These are phyloP conservation scores for Bombus ignitus DNA, from an alignment of 1,140 invertebrate genomes.

Conservation along the genomic window DNA sequence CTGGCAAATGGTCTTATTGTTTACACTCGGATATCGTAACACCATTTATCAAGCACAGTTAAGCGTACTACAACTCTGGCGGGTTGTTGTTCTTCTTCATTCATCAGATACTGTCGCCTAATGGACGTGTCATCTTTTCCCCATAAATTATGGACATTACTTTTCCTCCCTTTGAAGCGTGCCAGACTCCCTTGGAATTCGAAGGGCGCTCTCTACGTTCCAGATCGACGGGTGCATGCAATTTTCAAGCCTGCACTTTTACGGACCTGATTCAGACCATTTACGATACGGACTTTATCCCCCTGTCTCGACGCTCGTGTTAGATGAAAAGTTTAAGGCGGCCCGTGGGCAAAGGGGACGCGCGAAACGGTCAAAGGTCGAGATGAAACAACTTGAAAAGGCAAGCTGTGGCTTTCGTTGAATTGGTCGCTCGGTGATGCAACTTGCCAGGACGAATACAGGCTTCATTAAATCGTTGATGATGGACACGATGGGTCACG, in stretches of 20 bases:
- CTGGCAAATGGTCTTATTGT: no score
- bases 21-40: no score
- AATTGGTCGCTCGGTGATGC: neutral
- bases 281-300: conserved; percentile 44
- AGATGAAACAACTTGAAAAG: conserved; percentile 6
- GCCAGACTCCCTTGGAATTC: no score
- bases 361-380: conserved; percentile 55
- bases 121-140: neutral
- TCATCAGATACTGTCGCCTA: neutral
- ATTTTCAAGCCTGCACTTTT: conserved; percentile 25
- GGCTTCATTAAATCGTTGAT: conserved; percentile 56
- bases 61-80: no score
- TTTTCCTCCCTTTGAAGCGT: neutral
- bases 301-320: conserved; percentile 15
- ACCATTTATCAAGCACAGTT: neutral
- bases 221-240: neutral
- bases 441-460: conserved; percentile 44
- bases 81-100: neutral
- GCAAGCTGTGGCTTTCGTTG: no score
- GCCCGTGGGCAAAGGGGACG: neutral
- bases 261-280: neutral
- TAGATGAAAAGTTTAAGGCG: conserved; percentile 57
- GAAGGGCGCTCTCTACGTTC: no score
- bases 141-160: conserved; percentile 1
- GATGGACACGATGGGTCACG: conserved; percentile 12